Evolutionary conservation across 2,888 invertebrate genomes (phyloP), one percentile per base, ranked within the genome.

Genomic region (Hemistola chrysoprasaria): DNA sequence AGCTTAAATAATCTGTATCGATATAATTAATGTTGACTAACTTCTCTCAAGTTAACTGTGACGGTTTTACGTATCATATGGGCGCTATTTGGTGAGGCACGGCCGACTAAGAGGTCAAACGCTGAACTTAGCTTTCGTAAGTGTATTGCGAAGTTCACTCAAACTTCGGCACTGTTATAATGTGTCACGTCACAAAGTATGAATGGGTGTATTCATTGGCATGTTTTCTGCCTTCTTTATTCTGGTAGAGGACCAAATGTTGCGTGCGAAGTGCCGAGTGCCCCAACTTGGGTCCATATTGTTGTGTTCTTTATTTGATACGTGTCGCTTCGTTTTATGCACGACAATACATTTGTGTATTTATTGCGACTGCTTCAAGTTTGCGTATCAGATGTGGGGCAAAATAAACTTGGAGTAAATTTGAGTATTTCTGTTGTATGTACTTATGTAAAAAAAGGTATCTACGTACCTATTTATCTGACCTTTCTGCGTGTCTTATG

Each of bases 111-210:
- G 67, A 71, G 72, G 78, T 79, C 78, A 73, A 77, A 77, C 48
- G 60, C 50, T 39, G 51, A 73, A 71, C 71, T 74, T 71, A 63
- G 63, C 64, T 56, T 65, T 56, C 46, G 53, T 66, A 71, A 78
- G 70, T 78, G 65, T 75, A 74, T 75, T 71, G 68, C 65, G 50
- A 75, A 78, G 65, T 78, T 79, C 59, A 45, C 62, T 64, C 53
- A 23, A 56, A 69, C 59, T 67, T 59, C 45, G 40, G 56, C 45
- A 62, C 60, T 63, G 54, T 60, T 61, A 58, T 60, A 2, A 16
- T 4, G 16, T 3, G 57, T 55, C 52, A 61, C 54, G 53, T 56
- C 61, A 58, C 56, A 42, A 47, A 55, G 59, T 61, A 61, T 39
- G 56, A 56, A 59, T 56, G 57, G 31, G 43, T 49, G 53, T 53